Percentiles rank a stretch among this genome's conserved stretches.
Conservation (phyloP, 2,888 invertebrate species). For the Melangyna quadrimaculata region DNA sequence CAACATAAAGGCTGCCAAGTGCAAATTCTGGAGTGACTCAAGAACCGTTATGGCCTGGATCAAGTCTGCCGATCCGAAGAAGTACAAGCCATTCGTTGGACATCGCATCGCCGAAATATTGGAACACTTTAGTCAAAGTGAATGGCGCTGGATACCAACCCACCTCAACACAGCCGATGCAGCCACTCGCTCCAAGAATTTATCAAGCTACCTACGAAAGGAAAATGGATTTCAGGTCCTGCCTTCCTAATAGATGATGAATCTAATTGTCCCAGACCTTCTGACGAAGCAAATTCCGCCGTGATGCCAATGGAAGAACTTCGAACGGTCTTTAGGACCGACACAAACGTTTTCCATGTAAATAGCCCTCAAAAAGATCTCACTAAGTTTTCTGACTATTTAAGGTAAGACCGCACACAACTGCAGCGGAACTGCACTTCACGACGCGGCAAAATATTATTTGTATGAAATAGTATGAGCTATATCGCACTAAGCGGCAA, state of each 20-base stretch:
- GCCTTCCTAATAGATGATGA: not conserved
- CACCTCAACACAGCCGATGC: conserved; percentile 17
- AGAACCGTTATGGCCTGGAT: conserved; percentile 10
- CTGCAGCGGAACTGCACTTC: no score
- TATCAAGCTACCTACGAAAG: not conserved
- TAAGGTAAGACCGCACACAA: no score
- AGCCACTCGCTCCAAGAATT: not conserved
- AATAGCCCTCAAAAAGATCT: conserved; percentile 1
- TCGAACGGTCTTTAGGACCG: not conserved
- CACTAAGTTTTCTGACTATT: conserved; percentile 8
- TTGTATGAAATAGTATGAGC: no score
- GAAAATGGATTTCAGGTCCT: conserved; percentile 4
- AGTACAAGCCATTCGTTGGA: conserved; percentile 33
- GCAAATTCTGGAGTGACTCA: conserved; percentile 30
- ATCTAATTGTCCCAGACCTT: not conserved
- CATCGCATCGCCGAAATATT: conserved; percentile 27
- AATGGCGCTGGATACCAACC: conserved; percentile 47
- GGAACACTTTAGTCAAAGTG: not conserved
- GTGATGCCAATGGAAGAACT: not conserved
- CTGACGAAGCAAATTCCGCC: not conserved
- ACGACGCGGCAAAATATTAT: no score
- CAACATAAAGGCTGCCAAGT: not conserved
- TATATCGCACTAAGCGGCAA: no score
- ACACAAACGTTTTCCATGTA: not conserved
- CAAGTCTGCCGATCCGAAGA: not conserved